Conservation (phyloP, 2,888 invertebrate genomes). For the Thecocarcelia acutangulata region DNA sequence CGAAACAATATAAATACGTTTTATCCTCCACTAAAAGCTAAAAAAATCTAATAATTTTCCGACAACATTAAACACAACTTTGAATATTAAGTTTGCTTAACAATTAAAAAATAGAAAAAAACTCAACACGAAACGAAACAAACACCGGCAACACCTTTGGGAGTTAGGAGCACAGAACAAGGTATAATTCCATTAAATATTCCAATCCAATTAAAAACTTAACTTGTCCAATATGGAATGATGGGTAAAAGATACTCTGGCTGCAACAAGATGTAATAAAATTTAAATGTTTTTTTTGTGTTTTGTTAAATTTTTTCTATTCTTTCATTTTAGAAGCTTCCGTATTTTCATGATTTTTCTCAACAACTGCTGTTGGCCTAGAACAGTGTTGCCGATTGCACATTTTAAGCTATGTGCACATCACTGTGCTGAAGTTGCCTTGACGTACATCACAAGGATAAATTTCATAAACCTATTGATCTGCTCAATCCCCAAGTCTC, state of each 20-base stretch:
- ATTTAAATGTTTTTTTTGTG: slow-evolving; percentile 38
- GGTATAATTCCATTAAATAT: slow-evolving; percentile 51
- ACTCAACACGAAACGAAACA: neutral
- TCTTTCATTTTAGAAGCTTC: slow-evolving; percentile 13
- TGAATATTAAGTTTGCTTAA: slow-evolving; percentile 47
- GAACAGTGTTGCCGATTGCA: no score
- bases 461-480: no score
- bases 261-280: slow-evolving; percentile 40
- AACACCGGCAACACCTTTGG: slow-evolving; percentile 46
- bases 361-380: neutral
- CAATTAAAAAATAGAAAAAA: slow-evolving; percentile 34
- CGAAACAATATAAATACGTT: no score
- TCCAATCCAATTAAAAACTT: slow-evolving; percentile 65
- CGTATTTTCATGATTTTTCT: slow-evolving; percentile 29
- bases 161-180: slow-evolving; percentile 1
- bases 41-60: neutral
- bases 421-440: no score
- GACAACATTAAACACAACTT: slow-evolving; percentile 23
- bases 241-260: slow-evolving; percentile 38
- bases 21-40: no score
- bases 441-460: no score
- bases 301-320: neutral
- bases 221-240: slow-evolving; percentile 39
- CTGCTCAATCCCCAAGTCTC: no score
- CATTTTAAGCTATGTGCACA: no score